Base-by-base conservation (phyloP, 1,140 invertebrate species). In the Mylabris phalerata region DNA sequence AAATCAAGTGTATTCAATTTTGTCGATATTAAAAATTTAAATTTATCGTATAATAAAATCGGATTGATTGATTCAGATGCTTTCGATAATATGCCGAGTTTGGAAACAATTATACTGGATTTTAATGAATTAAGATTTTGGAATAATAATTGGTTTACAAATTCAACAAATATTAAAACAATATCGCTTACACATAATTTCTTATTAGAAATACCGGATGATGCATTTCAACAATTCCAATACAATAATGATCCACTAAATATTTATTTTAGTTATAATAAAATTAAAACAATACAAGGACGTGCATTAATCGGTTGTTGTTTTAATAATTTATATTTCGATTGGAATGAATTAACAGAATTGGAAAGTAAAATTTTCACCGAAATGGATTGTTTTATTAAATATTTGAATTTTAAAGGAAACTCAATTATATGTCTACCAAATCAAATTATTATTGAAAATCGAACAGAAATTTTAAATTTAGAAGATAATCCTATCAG, bases 251-350 rank as follows among this genome's bases (percentile, higher is more conserved):
- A 58, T 9, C 50, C 55, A 26, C 24, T 61, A 26, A 57, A 54
- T 10, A 19, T 66, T 5, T 24, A 59, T 26, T 52, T 66, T n/a
- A 60, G 64, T 42, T 60, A 64, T 45, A 66, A 66, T 38, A 59
- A 55, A 13, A 64, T 66, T 11, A 48, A 55, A 38, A 48, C 44
- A 24, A 46, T 64, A 9, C 59, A 66, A 39, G 48, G 55, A n/a
- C 45, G 51, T 26, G 62, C 61, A 0, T 55, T 66, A 13, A 57
- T 58, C 9, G 50, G 50, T 42, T 47, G 55, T 6, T 55, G 52
- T 48, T 64, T 64, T 40, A 42, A 57, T 9, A 54, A 61, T 47
- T 50, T 66, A 1, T 55, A 57, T 49, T 46, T 66, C 38, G 62
- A 66, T 27, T 60, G 63, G 39, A 66, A 66, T 13, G 55, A 64